Evolutionary conservation across 1,140 invertebrate genomes (phyloP), one percentile per base, ranked within the genome.

Genomic region (Drosophila kepulauana): DNA sequence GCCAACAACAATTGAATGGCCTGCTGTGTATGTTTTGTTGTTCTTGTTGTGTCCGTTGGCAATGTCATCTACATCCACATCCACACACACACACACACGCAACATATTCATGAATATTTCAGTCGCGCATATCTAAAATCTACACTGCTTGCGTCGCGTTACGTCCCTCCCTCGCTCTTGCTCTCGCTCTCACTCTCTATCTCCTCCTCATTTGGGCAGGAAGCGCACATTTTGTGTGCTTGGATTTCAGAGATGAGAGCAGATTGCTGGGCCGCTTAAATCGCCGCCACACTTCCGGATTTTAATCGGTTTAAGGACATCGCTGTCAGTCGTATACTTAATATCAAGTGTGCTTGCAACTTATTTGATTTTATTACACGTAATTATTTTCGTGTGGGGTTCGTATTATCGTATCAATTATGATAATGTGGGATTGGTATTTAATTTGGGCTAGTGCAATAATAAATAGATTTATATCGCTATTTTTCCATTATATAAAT

Each of bases 71-170:
- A 30, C 41, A 59, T 15, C 20, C 57, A 59, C 16, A 30, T n/a
- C n/a, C n/a, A 16, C 30, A 33, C 30, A 7, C 33, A 8, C 33
- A 35, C 33, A 35, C 8, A 49, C 46, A 49, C 46, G 5, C 65
- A 59, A 51, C 8, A 38, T 38, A 57, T 57, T 74, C 58, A 75
- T 75, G 72, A 75, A 75, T 75, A 64, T 70, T 70, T 75, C 25
- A 74, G 71, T 74, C 16, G 56, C 57, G 30, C 65, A 75, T 75
- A 67, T 75, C 43, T 59, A 25, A 70, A 75, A 38, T 70, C 16
- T 54, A 49, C 15, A 13, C 45, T 52, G 63, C 35, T 15, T 20
- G 16, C 20, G 49, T 30, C 43, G 63, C 56, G 51, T 75, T 43
- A 48, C 46, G 15, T 13, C 10, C n/a, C 35, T 38, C 3, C 35